Conservation (phyloP, 2,113 vertebrate genomes). For the Sylvilagus bachmani region DNA sequence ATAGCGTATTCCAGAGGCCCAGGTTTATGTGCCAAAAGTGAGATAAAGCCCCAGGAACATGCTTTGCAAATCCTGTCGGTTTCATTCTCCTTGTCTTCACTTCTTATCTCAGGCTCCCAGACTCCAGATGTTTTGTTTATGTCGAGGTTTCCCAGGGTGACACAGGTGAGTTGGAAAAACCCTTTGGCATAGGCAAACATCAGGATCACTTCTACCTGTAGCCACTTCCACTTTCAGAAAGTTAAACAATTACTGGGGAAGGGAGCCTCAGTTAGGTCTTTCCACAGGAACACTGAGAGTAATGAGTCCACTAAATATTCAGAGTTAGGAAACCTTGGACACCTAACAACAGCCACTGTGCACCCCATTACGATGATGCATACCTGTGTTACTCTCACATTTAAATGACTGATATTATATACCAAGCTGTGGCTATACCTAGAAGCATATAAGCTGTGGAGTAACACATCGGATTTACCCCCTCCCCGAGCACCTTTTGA, state of each 20-base stretch:
- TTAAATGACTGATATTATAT: neutral
- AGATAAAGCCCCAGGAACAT: neutral
- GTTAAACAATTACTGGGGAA: neutral
- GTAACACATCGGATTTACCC: neutral
- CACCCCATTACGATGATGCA: neutral
- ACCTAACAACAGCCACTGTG: neutral
- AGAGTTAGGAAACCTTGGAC: neutral
- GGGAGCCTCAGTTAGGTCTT: neutral
- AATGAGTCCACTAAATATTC: neutral
- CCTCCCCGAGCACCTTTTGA: neutral
- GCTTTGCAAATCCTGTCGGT: neutral
- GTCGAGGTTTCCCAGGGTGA: conserved; percentile 33
- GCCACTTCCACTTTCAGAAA: neutral
- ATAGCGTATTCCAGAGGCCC: neutral
- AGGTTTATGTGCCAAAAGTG: conserved; percentile 1
- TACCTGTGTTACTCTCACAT: neutral
- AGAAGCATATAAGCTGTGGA: neutral
- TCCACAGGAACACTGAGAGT: neutral
- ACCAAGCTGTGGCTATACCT: neutral
- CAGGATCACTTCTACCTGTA: neutral
- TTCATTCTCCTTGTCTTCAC: neutral
- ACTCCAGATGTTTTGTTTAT: conserved; percentile 15
- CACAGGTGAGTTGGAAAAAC: conserved; percentile 10
- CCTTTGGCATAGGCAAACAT: neutral
- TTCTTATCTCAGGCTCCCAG: neutral